Evolutionary conservation across 2,888 invertebrate species (phyloP).

Genomic region (Chironomus tentans): DNA sequence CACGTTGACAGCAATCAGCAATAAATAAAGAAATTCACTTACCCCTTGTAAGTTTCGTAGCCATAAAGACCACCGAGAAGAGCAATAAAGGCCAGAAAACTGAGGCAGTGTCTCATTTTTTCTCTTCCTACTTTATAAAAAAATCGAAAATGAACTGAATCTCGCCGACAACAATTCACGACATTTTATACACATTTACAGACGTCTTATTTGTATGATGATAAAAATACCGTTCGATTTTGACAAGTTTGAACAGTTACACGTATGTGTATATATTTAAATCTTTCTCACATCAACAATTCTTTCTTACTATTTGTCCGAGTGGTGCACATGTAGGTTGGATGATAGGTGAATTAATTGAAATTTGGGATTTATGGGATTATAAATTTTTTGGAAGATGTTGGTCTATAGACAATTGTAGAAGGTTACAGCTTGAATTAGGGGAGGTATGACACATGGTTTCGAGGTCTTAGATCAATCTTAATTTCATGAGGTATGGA

Average conservation of each 20-base stretch:
- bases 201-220: not conserved
- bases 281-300: too few relatives aligned
- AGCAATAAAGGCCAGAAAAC: not conserved
- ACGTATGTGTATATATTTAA: not conserved
- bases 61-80: not conserved
- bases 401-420: too few relatives aligned
- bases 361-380: too few relatives aligned
- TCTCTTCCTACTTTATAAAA: not conserved
- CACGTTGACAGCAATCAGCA: not conserved
- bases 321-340: too few relatives aligned
- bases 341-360: too few relatives aligned
- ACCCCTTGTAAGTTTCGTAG: not conserved
- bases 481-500: too few relatives aligned
- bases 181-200: not conserved
- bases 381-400: too few relatives aligned
- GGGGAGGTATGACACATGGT: too few relatives aligned
- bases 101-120: not conserved
- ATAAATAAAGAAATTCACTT: not conserved
- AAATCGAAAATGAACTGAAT: not conserved
- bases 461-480: too few relatives aligned
- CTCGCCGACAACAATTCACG: not conserved
- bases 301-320: too few relatives aligned
- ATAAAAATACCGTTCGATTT: slow-evolving; percentile 4
- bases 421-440: too few relatives aligned
- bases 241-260: slow-evolving; percentile 2